These are phyloP conservation scores for Heliconius eleuchia DNA, from an alignment of 1,140 invertebrate species.

Conservation along the genomic window DNA sequence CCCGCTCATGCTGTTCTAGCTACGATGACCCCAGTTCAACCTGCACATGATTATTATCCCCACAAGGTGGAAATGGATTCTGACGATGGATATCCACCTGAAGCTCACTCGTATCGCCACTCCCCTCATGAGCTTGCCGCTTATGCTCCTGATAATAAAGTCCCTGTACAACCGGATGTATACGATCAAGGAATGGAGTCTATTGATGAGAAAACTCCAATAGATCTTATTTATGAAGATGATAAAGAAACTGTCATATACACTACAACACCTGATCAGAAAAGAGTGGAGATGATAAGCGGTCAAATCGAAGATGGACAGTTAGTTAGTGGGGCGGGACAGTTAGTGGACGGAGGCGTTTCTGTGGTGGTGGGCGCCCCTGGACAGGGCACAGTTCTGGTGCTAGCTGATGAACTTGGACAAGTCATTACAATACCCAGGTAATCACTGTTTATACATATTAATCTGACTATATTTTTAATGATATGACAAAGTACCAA, in stretches of 20 bases:
- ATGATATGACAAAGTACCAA: too few species aligned
- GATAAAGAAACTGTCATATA: conserved; percentile 91
- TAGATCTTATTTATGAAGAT: conserved; percentile 91
- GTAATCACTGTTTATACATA: conserved; percentile 49
- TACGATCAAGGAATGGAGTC: conserved; percentile 84
- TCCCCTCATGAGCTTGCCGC: conserved; percentile 80
- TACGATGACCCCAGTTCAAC: conserved; percentile 86
- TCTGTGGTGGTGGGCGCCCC: conserved; percentile 77
- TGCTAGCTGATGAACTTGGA: conserved; percentile 78
- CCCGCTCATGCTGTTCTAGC: conserved; percentile 85
- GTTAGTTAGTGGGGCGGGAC: conserved; percentile 65
- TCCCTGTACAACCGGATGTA: conserved; percentile 79
- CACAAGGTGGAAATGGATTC: conserved; percentile 81
- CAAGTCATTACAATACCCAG: conserved; percentile 80
- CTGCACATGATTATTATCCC: conserved; percentile 83
- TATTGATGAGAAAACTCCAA: conserved; percentile 86
- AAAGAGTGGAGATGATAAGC: conserved; percentile 80
- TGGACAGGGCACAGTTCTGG: conserved; percentile 75
- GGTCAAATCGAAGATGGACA: conserved; percentile 75
- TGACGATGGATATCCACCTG: conserved; percentile 77
- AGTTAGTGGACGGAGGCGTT: conserved; percentile 73
- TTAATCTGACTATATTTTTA: conserved; percentile 28
- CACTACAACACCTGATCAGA: conserved; percentile 84
- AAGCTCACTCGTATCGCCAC: conserved; percentile 80
- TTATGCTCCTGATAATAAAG: conserved; percentile 80